Evolutionary conservation across 2,888 invertebrate genomes (phyloP).

Genomic region (Sinohyriopsis cumingii): DNA sequence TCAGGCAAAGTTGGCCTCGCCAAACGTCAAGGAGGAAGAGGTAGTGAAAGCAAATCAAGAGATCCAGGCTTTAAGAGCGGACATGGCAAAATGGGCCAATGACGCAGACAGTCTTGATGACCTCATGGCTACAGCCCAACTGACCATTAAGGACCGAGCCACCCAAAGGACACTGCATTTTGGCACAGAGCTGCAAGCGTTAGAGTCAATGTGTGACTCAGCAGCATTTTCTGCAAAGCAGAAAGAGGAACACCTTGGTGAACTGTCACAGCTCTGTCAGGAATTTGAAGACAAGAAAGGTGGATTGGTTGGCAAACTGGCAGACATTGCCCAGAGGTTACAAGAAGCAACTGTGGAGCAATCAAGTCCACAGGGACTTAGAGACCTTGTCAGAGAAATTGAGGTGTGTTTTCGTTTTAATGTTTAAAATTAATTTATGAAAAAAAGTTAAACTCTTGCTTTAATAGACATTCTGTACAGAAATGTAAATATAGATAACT

Average conservation of each 20-base stretch:
- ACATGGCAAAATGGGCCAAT: conserved; percentile 55
- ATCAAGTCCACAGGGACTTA: conserved; percentile 57
- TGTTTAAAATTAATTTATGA: background rate
- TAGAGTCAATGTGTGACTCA: conserved; percentile 55
- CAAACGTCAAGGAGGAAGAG: conserved; percentile 80
- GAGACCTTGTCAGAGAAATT: conserved; percentile 59
- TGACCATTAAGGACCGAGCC: conserved; percentile 64
- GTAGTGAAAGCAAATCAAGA: conserved; percentile 82
- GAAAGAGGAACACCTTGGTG: conserved; percentile 69
- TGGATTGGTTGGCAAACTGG: conserved; percentile 70
- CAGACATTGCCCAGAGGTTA: conserved; percentile 52
- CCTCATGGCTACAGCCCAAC: conserved; percentile 61
- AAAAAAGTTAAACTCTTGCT: background rate
- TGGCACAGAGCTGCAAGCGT: conserved; percentile 58
- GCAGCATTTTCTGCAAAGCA: conserved; percentile 52
- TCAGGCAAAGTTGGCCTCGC: conserved; percentile 85
- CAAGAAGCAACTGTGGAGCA: conserved; percentile 38
- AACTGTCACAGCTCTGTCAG: conserved; percentile 79
- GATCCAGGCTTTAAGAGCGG: conserved; percentile 78
- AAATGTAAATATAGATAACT: background rate
- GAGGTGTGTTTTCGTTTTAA: conserved; percentile 46
- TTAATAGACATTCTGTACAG: background rate
- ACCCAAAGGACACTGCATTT: conserved; percentile 66
- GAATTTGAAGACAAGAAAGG: conserved; percentile 84
- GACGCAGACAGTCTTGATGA: conserved; percentile 59